Conservation (phyloP, 1,140 invertebrate genomes). For the Ptiloglossa arizonensis region DNA sequence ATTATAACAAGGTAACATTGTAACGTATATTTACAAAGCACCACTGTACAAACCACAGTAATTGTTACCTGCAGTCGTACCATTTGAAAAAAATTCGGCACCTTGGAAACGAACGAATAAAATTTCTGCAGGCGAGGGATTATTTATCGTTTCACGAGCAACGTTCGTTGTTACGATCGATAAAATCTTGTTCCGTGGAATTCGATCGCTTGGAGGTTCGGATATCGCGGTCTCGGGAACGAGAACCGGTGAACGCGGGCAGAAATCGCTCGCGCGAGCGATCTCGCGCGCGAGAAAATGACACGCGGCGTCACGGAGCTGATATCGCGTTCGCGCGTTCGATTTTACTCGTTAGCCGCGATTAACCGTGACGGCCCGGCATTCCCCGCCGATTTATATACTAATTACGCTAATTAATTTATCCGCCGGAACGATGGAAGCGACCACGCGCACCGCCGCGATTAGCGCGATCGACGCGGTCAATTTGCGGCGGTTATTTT, state of each 20-base stretch:
- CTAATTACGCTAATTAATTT: conserved; percentile 76
- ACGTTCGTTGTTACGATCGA: too few relatives aligned
- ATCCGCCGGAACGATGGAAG: conserved; percentile 29
- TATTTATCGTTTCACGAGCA: too few relatives aligned
- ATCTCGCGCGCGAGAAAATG: neutral
- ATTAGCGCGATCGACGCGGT: conserved; percentile 26
- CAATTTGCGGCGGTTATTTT: conserved; percentile 39
- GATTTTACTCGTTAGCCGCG: conserved; percentile 58
- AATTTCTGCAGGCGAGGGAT: too few relatives aligned
- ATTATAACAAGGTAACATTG: too few relatives aligned
- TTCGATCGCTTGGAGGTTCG: too few relatives aligned
- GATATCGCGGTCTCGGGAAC: too few relatives aligned
- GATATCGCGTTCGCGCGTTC: conserved; percentile 42
- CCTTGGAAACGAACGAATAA: too few relatives aligned
- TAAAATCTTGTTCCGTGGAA: too few relatives aligned
- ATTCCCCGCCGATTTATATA: conserved; percentile 68
- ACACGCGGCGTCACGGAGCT: conserved; percentile 11
- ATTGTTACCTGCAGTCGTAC: too few relatives aligned
- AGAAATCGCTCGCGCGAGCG: neutral
- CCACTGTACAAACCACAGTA: too few relatives aligned
- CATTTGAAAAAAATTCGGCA: too few relatives aligned
- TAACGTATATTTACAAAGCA: too few relatives aligned
- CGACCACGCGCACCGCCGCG: neutral
- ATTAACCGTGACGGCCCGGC: conserved; percentile 68
- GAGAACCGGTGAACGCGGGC: neutral